phyloP scores from a whole-genome alignment of 2,113 vertebrate genomes.

The Hypanus sabinus region DNA sequence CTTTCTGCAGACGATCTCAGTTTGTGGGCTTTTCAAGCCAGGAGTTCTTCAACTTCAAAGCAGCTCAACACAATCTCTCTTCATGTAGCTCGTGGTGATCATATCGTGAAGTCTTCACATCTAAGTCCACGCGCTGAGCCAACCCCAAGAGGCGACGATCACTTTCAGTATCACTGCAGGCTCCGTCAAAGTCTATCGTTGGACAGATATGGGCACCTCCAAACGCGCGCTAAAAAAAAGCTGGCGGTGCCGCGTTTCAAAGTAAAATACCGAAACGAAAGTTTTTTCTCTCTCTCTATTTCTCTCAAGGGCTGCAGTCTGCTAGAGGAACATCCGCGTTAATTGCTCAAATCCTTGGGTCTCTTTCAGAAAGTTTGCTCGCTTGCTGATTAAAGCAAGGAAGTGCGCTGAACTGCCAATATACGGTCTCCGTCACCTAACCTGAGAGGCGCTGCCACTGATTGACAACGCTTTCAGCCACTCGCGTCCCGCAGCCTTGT shows the following conservation, averaged over 20 bases:
- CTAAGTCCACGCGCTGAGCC: not conserved
- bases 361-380: constrained; percentile 25
- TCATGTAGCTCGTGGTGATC: not conserved
- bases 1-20: not conserved
- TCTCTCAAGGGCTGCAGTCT: not conserved
- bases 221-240: not conserved
- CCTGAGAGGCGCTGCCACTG: not conserved
- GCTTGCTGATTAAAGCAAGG: constrained; percentile 11
- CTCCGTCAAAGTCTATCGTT: not conserved
- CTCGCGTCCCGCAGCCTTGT: not conserved
- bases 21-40: constrained; percentile 1
- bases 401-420: constrained; percentile 29
- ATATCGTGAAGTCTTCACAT: not conserved
- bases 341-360: constrained; percentile 9
- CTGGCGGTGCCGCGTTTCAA: not conserved
- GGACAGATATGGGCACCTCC: not conserved
- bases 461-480: not conserved
- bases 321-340: not conserved
- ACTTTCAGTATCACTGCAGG: constrained; percentile 26
- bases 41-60: constrained; percentile 22
- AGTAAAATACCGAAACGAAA: not conserved
- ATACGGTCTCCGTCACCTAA: constrained; percentile 23
- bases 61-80: not conserved
- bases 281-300: not conserved
- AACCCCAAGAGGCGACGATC: not conserved